Evolutionary conservation across 2,888 invertebrate genomes (phyloP), one percentile per base, ranked within the genome.

Genomic region (Idaea aversata): DNA sequence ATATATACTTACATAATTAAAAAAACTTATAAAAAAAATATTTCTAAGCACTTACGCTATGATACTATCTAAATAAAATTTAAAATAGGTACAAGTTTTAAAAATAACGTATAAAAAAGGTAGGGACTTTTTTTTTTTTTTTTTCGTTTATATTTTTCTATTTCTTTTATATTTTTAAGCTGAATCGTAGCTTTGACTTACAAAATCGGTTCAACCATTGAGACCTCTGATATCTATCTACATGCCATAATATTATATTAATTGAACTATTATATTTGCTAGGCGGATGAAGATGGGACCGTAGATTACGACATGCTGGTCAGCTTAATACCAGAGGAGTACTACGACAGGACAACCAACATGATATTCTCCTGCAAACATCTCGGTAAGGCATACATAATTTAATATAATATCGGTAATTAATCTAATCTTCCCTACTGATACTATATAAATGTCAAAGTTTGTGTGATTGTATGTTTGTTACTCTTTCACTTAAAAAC

Each of bases 231-330:
- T 47, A 10, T 10, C 4, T 7, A 7, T 10, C 0, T 47, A 47
- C 47, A 7, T 47, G 4, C 4, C 47, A 13, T 10, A 47, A 47
- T 47, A 0, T 6, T 47, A 0, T 6, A 47, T 47, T 47, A 47
- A 36, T 36, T 36, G 4, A 36, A 36, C 13, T 47, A 10, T 13
- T 10, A 47, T 47, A 47, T 47, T 47, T 47, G 13, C 7, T 67
- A 93, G 93, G 88, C 88, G 1, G 90, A 93, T 61, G 93, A 93
- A 4, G 83, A 89, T 7, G 90, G 84, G 0, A 70, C 75, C 2
- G 88, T 93, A 10, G 93, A 93, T 72, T 93, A 92, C 64, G 93
- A 93, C 34, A 90, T 93, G 91, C 73, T 93, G 77, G 77, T 91
- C 59, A 89, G 90, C 69, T 77, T 93, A 69, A 93, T 93, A 58